Evolutionary conservation across 2,113 vertebrate species (phyloP).

Genomic region (Actenoides hombroni): DNA sequence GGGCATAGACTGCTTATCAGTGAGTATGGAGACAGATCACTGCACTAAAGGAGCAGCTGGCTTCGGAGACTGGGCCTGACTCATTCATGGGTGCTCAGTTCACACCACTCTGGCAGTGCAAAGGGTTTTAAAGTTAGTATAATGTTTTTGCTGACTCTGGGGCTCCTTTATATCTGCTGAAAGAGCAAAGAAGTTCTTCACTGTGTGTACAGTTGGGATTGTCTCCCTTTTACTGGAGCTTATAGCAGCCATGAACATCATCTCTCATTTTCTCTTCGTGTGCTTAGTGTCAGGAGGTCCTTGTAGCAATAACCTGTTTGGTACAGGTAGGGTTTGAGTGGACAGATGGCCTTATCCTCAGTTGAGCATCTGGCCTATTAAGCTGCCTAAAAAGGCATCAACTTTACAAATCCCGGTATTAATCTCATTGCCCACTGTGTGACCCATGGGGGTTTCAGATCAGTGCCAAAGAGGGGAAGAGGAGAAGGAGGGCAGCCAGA

Average conservation of each 20-base stretch:
- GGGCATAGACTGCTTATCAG: constrained; percentile 53
- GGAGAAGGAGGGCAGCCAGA: neutral
- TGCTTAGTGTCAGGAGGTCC: neutral
- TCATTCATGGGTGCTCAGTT: neutral
- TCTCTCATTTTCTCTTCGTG: neutral
- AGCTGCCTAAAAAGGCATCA: constrained; percentile 42
- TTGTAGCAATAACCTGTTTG: constrained; percentile 9
- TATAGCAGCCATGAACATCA: neutral
- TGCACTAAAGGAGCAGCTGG: constrained; percentile 50
- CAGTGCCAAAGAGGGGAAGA: neutral
- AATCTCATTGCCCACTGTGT: constrained; percentile 53
- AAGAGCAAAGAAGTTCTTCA: neutral
- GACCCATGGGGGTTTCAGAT: constrained; percentile 10
- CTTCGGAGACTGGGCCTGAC: neutral
- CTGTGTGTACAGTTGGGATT: neutral
- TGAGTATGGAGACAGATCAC: constrained; percentile 39
- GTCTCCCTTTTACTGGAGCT: neutral
- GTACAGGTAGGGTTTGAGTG: constrained; percentile 10
- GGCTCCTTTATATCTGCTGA: neutral
- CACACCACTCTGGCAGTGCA: neutral
- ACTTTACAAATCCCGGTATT: constrained; percentile 45
- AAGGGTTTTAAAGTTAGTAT: neutral
- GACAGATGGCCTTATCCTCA: constrained; percentile 54
- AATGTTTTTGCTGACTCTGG: neutral
- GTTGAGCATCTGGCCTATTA: constrained; percentile 56